Evolutionary conservation across 2,113 vertebrate genomes (phyloP), one percentile per base, ranked within the genome.

Genomic region (Tyrannus savana): DNA sequence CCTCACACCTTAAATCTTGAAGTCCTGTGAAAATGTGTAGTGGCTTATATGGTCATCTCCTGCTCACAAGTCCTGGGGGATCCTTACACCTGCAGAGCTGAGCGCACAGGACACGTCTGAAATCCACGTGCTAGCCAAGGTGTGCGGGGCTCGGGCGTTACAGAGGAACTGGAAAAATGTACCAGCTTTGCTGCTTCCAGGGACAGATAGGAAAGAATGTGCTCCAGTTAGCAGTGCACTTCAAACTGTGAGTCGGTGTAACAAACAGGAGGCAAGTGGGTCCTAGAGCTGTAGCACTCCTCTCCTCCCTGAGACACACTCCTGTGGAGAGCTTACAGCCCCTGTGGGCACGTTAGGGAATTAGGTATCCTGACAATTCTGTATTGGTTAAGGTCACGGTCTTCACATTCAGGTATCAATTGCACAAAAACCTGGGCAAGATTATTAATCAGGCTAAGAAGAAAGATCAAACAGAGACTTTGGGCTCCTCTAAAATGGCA

Each of bases 211-310:
- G 31, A 68, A 76, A 83, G 66, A 50, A 88, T 27, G 2, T 62
- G 79, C 62, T 85, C 1, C 2, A 35, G 49, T 66, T 53, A 69
- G 83, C 58, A 73, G 49, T 28, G 30, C 49, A 24, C 58, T 68
- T 82, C 49, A 72, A 68, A 79, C 53, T 37, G 10, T 52, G 49
- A 53, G n/a, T 31, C 0, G 0, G 44, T 42, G 28, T 39, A 64
- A 68, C 1, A 4, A 88, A 53, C 2, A 1, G 56, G 42, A 79
- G 25, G 22, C 0, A 3, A 87, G 42, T 1, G 2, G 21, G 22
- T 14, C 41, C 1, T 1, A 44, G 55, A 58, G 33, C 78, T 80
- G 50, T 60, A 77, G 59, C 11, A 6, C 27, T 60, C 37, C 39
- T 84, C 27, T 47, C 50, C 55, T 71, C 41, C 33, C 25, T 28